A percentile compares a stretch with the other conserved stretches of the same genome.
Conservation (phyloP, 92 coral and sea anemone species). For the Porites divaricata region DNA sequence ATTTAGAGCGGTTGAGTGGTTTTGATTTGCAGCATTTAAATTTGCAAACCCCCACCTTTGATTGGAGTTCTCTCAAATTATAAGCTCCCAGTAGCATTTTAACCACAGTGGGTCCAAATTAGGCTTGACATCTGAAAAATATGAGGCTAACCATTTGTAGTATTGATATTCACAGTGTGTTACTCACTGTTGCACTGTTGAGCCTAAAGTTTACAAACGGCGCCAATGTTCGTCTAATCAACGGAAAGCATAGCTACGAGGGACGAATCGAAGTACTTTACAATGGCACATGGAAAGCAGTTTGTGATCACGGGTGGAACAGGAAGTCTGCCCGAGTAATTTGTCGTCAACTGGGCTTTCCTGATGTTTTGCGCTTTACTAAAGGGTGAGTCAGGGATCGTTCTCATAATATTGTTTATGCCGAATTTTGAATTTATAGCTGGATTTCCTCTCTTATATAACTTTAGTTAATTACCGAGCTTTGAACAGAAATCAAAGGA, state of each 20-base stretch:
- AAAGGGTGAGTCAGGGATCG: conserved; percentile 62
- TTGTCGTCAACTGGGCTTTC: conserved; percentile 89
- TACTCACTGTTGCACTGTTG: not conserved
- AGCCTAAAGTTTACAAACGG: conserved; percentile 19
- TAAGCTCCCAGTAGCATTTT: not conserved
- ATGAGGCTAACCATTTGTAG: not conserved
- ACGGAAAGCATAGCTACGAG: conserved; percentile 86
- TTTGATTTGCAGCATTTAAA: not conserved
- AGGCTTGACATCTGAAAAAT: not conserved
- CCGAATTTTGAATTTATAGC: not conserved
- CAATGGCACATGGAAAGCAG: conserved; percentile 81
- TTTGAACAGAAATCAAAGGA: too few relatives aligned
- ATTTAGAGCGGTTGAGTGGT: not conserved
- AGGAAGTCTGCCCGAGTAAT: conserved; percentile 79
- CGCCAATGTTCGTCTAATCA: conserved; percentile 63
- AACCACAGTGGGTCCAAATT: not conserved
- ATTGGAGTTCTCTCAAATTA: not conserved
- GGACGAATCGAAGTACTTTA: conserved; percentile 82
- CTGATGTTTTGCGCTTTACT: conserved; percentile 76
- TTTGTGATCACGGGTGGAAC: conserved; percentile 87
- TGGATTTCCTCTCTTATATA: too few relatives aligned
- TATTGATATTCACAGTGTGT: conserved; percentile 27
- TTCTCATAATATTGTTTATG: not conserved
- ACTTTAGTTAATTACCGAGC: too few relatives aligned
- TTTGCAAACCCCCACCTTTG: not conserved